These are phyloP conservation scores for Spilarctia lutea DNA, from an alignment of 2,888 invertebrate species.

Conservation along the genomic window DNA sequence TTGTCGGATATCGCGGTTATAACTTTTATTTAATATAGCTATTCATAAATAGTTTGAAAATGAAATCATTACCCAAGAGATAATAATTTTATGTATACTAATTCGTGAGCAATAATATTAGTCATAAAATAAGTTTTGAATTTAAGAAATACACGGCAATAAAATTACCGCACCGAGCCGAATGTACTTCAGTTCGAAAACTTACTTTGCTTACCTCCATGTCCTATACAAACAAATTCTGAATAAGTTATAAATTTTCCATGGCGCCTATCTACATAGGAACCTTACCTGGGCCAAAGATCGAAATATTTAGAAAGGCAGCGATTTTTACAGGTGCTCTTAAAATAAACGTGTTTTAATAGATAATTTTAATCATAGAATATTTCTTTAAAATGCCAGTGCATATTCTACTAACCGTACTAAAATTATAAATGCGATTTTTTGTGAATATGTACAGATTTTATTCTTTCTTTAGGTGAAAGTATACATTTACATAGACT, in stretches of 20 bases:
- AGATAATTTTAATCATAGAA: not conserved
- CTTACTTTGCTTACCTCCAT: constrained; percentile 38
- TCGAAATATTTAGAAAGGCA: not conserved
- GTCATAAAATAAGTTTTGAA: constrained; percentile 8
- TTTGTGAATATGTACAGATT: too few relatives aligned
- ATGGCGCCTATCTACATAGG: not conserved
- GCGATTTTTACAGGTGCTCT: not conserved
- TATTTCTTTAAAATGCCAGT: not conserved
- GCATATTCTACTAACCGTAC: too few relatives aligned
- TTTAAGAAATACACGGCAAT: constrained; percentile 23
- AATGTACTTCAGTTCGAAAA: constrained; percentile 27
- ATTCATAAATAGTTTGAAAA: not conserved
- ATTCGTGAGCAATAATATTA: not conserved
- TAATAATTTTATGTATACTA: not conserved
- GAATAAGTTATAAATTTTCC: constrained; percentile 36
- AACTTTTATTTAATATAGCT: not conserved
- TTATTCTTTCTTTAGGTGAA: too few relatives aligned
- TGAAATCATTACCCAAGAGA: not conserved
- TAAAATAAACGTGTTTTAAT: not conserved
- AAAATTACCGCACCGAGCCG: constrained; percentile 27
- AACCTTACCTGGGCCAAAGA: not conserved
- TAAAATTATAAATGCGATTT: too few relatives aligned
- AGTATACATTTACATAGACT: too few relatives aligned
- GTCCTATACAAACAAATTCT: constrained; percentile 47
- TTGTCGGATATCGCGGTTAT: too few relatives aligned